Percentiles rank a stretch among this genome's conserved stretches.
Evolutionary conservation across 2,113 vertebrate genomes (phyloP).

Genomic region (Oncorhynchus gorbuscha): DNA sequence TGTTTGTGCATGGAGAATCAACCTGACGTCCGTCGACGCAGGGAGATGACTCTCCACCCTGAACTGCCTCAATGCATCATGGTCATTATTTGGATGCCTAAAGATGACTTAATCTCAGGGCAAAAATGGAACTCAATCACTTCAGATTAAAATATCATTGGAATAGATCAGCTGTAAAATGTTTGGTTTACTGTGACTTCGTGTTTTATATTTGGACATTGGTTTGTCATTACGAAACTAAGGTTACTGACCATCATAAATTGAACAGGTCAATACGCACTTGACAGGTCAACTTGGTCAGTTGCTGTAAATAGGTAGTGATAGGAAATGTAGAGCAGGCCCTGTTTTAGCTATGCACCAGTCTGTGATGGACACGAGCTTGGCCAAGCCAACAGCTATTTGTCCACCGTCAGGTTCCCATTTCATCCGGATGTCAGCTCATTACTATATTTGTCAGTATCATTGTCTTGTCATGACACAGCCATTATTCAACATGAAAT

Average conservation of each 20-base stretch:
- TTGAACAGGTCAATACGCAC: too few relatives aligned
- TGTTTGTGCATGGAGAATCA: conserved; percentile 35
- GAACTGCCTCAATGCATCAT: conserved; percentile 25
- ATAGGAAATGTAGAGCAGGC: not conserved
- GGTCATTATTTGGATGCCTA: not conserved
- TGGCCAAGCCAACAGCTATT: conserved; percentile 24
- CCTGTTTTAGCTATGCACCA: not conserved
- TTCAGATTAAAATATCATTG: too few relatives aligned
- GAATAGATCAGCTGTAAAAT: too few relatives aligned
- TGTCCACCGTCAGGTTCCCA: not conserved
- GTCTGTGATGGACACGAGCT: not conserved
- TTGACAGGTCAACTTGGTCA: too few relatives aligned
- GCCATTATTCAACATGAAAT: conserved; percentile 42
- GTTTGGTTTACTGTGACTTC: too few relatives aligned
- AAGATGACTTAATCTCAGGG: not conserved
- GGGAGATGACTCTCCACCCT: conserved; percentile 35
- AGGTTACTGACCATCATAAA: too few relatives aligned
- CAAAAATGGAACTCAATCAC: too few relatives aligned
- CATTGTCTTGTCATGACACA: conserved; percentile 31
- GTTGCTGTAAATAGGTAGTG: too few relatives aligned
- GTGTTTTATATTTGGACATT: too few relatives aligned
- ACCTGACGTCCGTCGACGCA: conserved; percentile 41
- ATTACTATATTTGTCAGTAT: conserved; percentile 42
- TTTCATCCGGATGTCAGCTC: conserved; percentile 33
- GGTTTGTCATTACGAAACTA: too few relatives aligned